Base-by-base conservation (phyloP, 2,797 vertebrate genomes). In the Balearica regulorum region DNA sequence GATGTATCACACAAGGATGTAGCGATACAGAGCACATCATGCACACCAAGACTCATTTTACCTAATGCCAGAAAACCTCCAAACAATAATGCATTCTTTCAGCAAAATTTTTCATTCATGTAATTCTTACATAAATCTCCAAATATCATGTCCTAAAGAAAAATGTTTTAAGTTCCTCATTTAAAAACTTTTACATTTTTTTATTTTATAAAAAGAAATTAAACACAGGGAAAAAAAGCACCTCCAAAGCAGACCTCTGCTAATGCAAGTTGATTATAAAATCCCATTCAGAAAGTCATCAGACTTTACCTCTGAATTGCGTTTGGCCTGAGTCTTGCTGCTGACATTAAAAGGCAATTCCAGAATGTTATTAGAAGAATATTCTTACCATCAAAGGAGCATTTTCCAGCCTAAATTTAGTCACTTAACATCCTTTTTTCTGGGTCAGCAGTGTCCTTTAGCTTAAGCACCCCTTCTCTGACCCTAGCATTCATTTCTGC, bases 321-420 rank as follows among this genome's bases (percentile, higher is more conserved):
- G 16, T 86, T 91, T 90, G 69, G 76, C 35, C 37, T 10, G 16
- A 58, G 8, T 84, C 55, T 92, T 87, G 20, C 66, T 90, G 33
- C 43, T 84, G n/a, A 81, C 64, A 83, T 60, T 89, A 72, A 87
- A 91, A 92, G 17, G 22, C 21, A 69, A 55, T 92, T 82, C 31
- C 35, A 65, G 69, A 91, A 65, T 8, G 4, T 26, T 78, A 48
- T 69, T 57, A 75, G 18, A 64, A 93, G 33, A 92, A 82, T 58
- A 90, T 65, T 71, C n/a, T 83, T 83, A 35, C 29, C 33, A 71
- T 69, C 37, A 93, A 24, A 94, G 24, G n/a, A 75, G 11, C 43
- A 49, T 79, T 93, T 94, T 90, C 28, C 58, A 92, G 55, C 31
- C 83, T 90, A 80, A 73, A 92, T 80, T 87, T 89, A 79, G n/a